A percentile compares a stretch with the other conserved stretches of the same genome.
Evolutionary conservation across 2,113 vertebrate genomes (phyloP).

Genomic region (Thalassarche chlororhynchos): DNA sequence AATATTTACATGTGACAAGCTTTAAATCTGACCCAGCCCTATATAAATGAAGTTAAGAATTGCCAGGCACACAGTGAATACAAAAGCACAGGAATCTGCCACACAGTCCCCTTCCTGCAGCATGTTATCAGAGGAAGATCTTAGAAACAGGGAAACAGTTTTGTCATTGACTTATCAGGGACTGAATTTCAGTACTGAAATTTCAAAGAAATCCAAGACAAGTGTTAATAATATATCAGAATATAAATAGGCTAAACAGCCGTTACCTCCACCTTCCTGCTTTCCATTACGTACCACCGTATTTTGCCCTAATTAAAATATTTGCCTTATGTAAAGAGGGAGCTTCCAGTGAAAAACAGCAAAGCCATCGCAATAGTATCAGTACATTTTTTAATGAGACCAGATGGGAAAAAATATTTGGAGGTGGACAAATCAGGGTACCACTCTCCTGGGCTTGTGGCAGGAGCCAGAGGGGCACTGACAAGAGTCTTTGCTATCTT

Average conservation of each 20-base stretch:
- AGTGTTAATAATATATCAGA: conserved; percentile 20
- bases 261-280: not conserved
- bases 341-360: not conserved
- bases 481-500: not conserved
- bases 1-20: not conserved
- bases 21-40: not conserved
- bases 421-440: not conserved
- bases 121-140: not conserved
- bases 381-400: not conserved
- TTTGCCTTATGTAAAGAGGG: not conserved
- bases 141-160: not conserved
- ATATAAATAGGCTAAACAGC: not conserved
- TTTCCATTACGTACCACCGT: not conserved
- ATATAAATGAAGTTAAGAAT: not conserved
- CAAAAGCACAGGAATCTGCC: not conserved
- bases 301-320: not conserved
- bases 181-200: not conserved
- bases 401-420: not conserved
- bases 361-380: not conserved
- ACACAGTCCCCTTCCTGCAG: not conserved
- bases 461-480: not conserved
- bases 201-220: conserved; percentile 20
- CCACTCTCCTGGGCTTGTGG: not conserved
- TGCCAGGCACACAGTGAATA: not conserved
- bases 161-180: not conserved